Base-by-base conservation (phyloP, 1,140 invertebrate genomes). In the Drosophila jambulina region DNA sequence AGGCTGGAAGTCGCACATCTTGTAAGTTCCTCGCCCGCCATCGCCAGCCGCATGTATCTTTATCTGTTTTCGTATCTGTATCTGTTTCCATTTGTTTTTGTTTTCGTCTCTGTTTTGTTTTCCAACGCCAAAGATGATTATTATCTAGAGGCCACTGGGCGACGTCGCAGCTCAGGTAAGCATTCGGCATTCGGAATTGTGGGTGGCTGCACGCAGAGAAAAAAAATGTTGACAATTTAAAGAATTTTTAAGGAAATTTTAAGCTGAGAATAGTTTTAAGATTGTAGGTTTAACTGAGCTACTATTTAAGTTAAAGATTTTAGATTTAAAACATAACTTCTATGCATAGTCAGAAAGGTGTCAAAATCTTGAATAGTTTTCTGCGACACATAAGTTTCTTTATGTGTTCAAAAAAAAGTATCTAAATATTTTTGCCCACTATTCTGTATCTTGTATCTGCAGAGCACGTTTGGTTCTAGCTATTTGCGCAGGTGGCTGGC, bases 111-210 rank as follows among this genome's bases (percentile, higher is more conserved):
- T 67, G 68, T 75, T 87, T 67, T 60, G 38, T 82, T 83, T 60
- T 62, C 36, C 60, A 80, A 79, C 54, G 54, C 63, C 29, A 86
- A 78, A 91, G 92, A 91, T 75, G 91, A 92, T 92, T 83, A 91
- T 76, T 93, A 92, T 91, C 74, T 92, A 54, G 92, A 93, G 79
- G 92, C 92, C 80, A 93, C 92, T 72, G 92, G 92, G 83, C 88
- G 92, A 43, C 82, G 92, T 76, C 92, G 88, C 40, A 93, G 92
- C 77, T 92, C 91, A 93, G 92, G 92, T 93, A 92, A 92, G 90
- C 80, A 43, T 72, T 72, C 67, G 65, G 34, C 8, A 49, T 29
- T 7, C 21, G 15, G 34, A 45, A 42, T 74, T 72, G 70, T 72
- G 70, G 67, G 70, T 59, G 68, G 54, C 5, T 62, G 27, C 57